These are phyloP conservation scores for Eidolon helvum DNA, from an alignment of 2,113 vertebrate species.

Conservation along the genomic window DNA sequence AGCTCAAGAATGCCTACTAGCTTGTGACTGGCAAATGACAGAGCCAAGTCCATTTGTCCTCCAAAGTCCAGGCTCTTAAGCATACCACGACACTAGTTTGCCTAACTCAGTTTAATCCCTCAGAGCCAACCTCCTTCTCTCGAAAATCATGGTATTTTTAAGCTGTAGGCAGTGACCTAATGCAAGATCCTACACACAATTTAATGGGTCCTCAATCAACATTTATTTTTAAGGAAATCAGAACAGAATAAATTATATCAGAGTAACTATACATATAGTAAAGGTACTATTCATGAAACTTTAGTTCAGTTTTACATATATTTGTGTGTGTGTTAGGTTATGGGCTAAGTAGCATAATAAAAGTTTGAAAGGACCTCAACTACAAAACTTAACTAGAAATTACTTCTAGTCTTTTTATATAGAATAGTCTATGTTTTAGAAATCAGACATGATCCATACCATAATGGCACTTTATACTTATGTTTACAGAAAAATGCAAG, in stretches of 20 bases:
- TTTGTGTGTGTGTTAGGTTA: not conserved
- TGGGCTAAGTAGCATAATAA: not conserved
- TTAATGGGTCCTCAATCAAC: not conserved
- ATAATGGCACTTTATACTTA: not conserved
- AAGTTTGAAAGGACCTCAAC: not conserved
- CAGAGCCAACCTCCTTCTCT: not conserved
- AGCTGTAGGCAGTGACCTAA: not conserved
- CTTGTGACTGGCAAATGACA: not conserved
- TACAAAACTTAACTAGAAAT: not conserved
- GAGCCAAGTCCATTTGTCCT: not conserved
- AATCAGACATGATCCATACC: not conserved
- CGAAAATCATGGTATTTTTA: not conserved
- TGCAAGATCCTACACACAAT: not conserved
- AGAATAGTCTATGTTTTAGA: conserved; percentile 8
- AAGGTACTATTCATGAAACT: not conserved
- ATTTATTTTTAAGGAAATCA: conserved; percentile 27
- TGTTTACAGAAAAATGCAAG: conserved; percentile 16
- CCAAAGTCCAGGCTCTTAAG: not conserved
- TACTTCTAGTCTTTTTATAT: not conserved
- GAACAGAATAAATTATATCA: not conserved
- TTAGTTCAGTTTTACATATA: not conserved
- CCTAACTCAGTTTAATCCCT: not conserved
- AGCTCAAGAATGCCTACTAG: not conserved
- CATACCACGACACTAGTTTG: not conserved
- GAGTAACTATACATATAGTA: not conserved